phyloP scores from a whole-genome alignment of 2,797 vertebrate species.

The Hydrolagus colliei region DNA sequence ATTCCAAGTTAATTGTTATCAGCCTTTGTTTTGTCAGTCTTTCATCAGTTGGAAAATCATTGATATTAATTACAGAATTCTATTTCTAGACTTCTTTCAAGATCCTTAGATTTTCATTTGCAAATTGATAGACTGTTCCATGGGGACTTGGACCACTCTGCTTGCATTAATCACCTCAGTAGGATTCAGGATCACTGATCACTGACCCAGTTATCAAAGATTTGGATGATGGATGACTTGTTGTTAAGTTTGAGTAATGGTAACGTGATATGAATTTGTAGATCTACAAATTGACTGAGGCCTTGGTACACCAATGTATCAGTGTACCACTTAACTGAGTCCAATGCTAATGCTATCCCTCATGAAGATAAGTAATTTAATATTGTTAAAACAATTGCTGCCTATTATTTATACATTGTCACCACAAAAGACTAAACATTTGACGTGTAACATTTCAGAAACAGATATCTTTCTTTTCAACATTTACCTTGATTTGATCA shows the following conservation, averaged over 20 bases:
- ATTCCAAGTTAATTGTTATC: background rate
- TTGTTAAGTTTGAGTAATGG: background rate
- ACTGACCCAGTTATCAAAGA: background rate
- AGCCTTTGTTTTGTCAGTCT: background rate
- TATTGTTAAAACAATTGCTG: background rate
- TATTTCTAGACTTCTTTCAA: background rate
- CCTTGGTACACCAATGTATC: background rate
- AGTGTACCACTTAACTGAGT: too few species aligned
- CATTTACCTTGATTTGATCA: background rate
- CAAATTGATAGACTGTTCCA: background rate
- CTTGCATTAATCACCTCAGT: background rate
- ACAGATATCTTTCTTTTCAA: background rate
- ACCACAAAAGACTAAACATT: too few species aligned
- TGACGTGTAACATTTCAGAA: background rate
- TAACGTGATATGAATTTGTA: background rate
- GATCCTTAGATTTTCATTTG: conserved; percentile 6
- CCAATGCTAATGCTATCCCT: background rate
- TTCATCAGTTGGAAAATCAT: background rate
- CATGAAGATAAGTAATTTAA: background rate
- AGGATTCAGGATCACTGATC: background rate
- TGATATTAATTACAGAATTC: background rate
- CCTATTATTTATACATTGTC: background rate
- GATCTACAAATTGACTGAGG: background rate
- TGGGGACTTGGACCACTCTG: background rate
- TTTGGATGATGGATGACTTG: background rate